Conservation (phyloP, 2,888 invertebrate species). For the Drosophila vallismaia region DNA sequence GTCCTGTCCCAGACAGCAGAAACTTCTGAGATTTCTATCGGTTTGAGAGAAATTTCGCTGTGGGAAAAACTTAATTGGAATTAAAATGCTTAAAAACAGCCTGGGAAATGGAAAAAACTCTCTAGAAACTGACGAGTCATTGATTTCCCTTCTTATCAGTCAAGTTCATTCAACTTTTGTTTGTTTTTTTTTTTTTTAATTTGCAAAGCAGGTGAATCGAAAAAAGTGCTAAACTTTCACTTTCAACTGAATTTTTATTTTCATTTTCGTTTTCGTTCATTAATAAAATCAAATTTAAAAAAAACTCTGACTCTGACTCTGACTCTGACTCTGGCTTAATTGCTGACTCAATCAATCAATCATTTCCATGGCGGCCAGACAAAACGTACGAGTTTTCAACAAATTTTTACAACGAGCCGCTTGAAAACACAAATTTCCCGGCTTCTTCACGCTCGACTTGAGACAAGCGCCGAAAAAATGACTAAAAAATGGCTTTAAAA, state of each 20-base stretch:
- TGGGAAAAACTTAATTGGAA: slow-evolving; percentile 29
- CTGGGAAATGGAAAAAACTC: slow-evolving; percentile 4
- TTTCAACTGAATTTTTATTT: slow-evolving; percentile 42
- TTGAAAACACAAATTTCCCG: slow-evolving; percentile 18
- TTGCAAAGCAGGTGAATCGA: slow-evolving; percentile 23
- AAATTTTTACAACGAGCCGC: slow-evolving; percentile 26
- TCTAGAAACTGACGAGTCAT: slow-evolving; percentile 18
- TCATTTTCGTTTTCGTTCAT: slow-evolving; percentile 16
- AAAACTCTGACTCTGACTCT: slow-evolving; percentile 13
- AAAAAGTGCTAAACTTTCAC: slow-evolving; percentile 66
- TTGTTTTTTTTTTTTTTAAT: not conserved
- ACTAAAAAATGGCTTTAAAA: slow-evolving; percentile 31
- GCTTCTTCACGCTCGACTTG: slow-evolving; percentile 38
- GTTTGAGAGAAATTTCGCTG: slow-evolving; percentile 14
- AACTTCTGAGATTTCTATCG: slow-evolving; percentile 9
- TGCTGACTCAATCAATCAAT: slow-evolving; percentile 37
- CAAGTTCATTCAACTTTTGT: slow-evolving; percentile 32
- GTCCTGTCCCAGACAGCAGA: not conserved
- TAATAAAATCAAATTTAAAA: slow-evolving; percentile 27
- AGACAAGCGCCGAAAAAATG: slow-evolving; percentile 22
- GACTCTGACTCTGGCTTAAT: slow-evolving; percentile 24
- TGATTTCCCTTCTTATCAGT: slow-evolving; percentile 19
- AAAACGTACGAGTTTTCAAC: slow-evolving; percentile 22
- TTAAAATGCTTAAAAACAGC: slow-evolving; percentile 1
- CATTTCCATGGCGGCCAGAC: slow-evolving; percentile 10